Conservation (phyloP, 2,888 invertebrate species). For the Drosophila affinis region DNA sequence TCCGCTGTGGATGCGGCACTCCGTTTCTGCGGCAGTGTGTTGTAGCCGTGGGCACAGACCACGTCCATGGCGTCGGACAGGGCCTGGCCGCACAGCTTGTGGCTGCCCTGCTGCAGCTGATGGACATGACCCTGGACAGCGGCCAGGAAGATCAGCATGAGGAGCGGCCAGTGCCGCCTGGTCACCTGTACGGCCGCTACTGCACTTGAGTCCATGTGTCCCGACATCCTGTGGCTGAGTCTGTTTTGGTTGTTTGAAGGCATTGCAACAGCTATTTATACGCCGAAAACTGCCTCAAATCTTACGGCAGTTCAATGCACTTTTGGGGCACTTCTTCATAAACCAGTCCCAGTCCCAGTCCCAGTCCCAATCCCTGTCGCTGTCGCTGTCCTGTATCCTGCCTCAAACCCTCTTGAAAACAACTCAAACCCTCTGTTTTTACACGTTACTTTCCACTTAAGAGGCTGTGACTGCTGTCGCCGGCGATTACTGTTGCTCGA, state of each 20-base stretch:
- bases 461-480: constrained; percentile 67
- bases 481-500: constrained; percentile 48
- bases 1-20: not conserved
- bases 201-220: constrained; percentile 42
- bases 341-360: too few relatives aligned
- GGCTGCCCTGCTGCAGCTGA: constrained; percentile 50
- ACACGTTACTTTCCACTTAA: constrained; percentile 56
- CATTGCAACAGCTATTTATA: constrained; percentile 61
- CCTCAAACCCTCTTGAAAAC: constrained; percentile 7
- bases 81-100: constrained; percentile 68
- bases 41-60: constrained; percentile 67
- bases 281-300: constrained; percentile 9
- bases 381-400: too few relatives aligned
- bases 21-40: constrained; percentile 47
- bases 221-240: constrained; percentile 52
- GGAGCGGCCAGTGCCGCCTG: constrained; percentile 16
- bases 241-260: constrained; percentile 26
- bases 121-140: constrained; percentile 24
- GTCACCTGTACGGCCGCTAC: constrained; percentile 22
- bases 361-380: too few relatives aligned
- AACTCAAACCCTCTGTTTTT: constrained; percentile 1
- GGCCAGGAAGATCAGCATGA: constrained; percentile 25
- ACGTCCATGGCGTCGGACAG: constrained; percentile 62
- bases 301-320: constrained; percentile 66
- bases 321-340: constrained; percentile 19